Base-by-base conservation (phyloP, 2,797 vertebrate genomes). In the Propithecus deckenii region DNA sequence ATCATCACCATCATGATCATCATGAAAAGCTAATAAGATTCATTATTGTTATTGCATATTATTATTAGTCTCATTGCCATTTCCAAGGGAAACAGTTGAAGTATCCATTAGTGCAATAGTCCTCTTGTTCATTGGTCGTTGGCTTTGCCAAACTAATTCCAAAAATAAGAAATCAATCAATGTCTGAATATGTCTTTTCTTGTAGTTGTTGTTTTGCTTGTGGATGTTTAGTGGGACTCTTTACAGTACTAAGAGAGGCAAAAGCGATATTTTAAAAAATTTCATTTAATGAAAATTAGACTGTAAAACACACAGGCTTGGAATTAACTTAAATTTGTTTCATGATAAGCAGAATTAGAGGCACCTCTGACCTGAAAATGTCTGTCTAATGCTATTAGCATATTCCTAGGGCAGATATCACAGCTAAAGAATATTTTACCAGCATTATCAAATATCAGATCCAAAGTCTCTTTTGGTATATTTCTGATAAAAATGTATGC, bases 21-120 rank as follows among this genome's bases (percentile, higher is more conserved):
- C 87, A 97, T 94, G 55, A 97, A 98, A 89, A 46, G 41, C 79
- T 97, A 98, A 97, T 97, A 97, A 97, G 93, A 94, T 97, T 98
- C 98, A 97, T 98, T 98, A 94, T 88, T 91, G 48, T 96, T 98
- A 98, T 96, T 97, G 67, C 72, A 89, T 74, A 52, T 25, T 92
- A 72, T 72, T 98, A 96, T 88, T 92, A 30, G 92, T 91, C 13
- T 95, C 95, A 92, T 87, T 85, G 32, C 95, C 59, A 93, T 97
- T 96, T 98, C 59, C 72, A 97, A 65, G 76, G 75, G 43, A 71
- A 94, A 96, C 71, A 92, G 57, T 91, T 91, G 69, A 96, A 97
- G 7, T 97, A 83, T 95, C 23, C 93, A 20, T 97, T 98, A 93
- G 85, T 75, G 52, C n/a, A 89, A 59, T 67, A 75, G n/a, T 89